Evolutionary conservation across 2,797 vertebrate species (phyloP).

Genomic region (Otolemur crassicaudatus): DNA sequence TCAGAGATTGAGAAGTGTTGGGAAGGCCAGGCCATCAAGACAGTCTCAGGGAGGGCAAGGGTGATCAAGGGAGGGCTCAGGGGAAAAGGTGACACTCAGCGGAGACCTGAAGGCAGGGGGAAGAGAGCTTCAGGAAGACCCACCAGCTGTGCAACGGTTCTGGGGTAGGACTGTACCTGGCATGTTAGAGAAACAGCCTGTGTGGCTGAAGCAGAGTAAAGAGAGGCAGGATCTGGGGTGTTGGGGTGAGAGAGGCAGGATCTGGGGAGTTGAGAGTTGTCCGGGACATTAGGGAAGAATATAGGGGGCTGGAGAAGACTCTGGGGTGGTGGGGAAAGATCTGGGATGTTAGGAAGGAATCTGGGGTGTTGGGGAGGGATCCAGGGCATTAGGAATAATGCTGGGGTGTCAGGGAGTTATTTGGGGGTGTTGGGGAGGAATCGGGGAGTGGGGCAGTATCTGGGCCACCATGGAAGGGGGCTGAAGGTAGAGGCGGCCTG

Average conservation of each 20-base stretch:
- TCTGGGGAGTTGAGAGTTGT: background rate
- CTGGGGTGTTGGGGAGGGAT: background rate
- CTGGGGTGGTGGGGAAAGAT: background rate
- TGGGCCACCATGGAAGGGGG: no score
- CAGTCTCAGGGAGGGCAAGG: background rate
- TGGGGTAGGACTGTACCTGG: background rate
- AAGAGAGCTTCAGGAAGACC: no score
- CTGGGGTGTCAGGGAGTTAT: no score
- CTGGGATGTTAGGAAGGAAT: background rate
- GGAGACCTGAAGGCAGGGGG: background rate
- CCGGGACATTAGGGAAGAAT: background rate
- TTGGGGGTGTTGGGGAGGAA: background rate
- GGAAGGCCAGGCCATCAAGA: background rate
- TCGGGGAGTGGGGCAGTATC: background rate
- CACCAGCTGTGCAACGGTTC: background rate
- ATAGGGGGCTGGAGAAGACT: background rate
- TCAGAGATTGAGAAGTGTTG: rapidly evolving
- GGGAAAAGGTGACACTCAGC: background rate
- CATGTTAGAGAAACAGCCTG: no score
- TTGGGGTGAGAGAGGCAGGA: background rate
- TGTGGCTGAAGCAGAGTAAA: background rate
- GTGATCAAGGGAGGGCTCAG: no score
- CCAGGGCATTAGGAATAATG: background rate
- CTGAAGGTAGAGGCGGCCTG: background rate
- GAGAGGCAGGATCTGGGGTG: background rate